These are phyloP conservation scores for Andrena trimmerana DNA, from an alignment of 2,888 invertebrate species.

Conservation along the genomic window DNA sequence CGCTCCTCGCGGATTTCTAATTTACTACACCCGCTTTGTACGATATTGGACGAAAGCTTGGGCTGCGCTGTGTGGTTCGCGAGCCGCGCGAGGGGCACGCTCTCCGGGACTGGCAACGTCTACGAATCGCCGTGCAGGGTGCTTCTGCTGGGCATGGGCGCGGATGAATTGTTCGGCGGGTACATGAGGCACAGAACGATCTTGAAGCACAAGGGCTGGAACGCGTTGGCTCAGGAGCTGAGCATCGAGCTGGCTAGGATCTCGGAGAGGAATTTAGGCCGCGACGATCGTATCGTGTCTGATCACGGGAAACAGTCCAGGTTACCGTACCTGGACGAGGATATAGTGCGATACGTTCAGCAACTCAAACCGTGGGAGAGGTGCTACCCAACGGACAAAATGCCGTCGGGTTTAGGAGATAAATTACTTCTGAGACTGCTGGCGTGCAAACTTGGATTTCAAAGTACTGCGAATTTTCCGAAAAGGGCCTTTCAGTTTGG, in stretches of 20 bases:
- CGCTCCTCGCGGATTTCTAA: constrained; percentile 89
- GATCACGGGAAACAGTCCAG: constrained; percentile 95
- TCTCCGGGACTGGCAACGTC: constrained; percentile 74
- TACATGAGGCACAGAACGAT: constrained; percentile 95
- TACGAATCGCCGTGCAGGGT: constrained; percentile 89
- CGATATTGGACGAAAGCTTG: constrained; percentile 97
- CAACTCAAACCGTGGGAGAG: constrained; percentile 89
- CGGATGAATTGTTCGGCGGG: constrained; percentile 98
- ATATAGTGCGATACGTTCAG: constrained; percentile 88
- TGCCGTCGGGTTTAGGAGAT: constrained; percentile 95
- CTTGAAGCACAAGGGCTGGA: constrained; percentile 87
- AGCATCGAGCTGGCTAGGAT: constrained; percentile 93
- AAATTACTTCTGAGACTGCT: constrained; percentile 94
- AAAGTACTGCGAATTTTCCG: constrained; percentile 89
- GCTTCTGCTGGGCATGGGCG: constrained; percentile 96
- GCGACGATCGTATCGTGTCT: constrained; percentile 97
- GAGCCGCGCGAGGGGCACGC: constrained; percentile 89
- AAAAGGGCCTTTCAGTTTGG: constrained; percentile 99
- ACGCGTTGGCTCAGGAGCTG: constrained; percentile 86
- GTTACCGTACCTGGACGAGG: constrained; percentile 92
- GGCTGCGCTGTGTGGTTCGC: constrained; percentile 99
- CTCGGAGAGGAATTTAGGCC: constrained; percentile 95
- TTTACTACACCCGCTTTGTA: constrained; percentile 93
- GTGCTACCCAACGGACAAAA: constrained; percentile 87
- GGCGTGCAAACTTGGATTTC: constrained; percentile 89